Base-by-base conservation (phyloP, 2,888 invertebrate species). In the Ferrisia virgata region DNA sequence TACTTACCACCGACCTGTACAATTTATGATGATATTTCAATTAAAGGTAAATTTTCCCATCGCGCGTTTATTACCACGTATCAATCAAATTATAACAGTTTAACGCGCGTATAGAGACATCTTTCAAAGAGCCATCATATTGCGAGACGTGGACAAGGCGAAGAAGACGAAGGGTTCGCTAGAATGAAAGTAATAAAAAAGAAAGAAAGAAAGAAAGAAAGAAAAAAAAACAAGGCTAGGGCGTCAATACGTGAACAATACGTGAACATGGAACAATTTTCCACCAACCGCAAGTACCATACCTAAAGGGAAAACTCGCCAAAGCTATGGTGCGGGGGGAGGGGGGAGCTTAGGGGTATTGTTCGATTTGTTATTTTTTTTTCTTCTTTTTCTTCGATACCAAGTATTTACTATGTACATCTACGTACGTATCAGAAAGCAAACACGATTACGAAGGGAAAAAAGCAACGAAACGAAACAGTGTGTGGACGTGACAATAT, bases 401-500 rank as follows among this genome's bases (percentile, higher is more conserved):
- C 11, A 9, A 18, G 22, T 22, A 53, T 40, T 11, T 40, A 40
- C 9, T 40, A 40, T 13, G 11, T 11, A 40, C 13, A 40, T 40
- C 13, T 40, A 40, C 40, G 6, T 40, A 11, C 9, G 2, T 13
- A 11, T 2, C 13, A 13, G 40, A 40, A n/a, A n/a, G n/a, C n/a
- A n/a, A n/a, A n/a, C n/a, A n/a, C n/a, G n/a, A n/a, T n/a, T n/a
- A n/a, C 13, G 40, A 40, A 40, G 40, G 40, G 53, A 53, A 18
- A 18, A 53, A 11, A 15, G 25, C 4, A 18, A 28, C 9, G 28
- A 64, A 28, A 13, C 22, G 18, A 25, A 58, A 1, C 25, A 31
- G 25, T n/a, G n/a, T n/a, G 25, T 11, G 22, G 64, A 64, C 64
- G 64, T 64, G 64, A 81, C 79, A 53, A 81, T 58, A 81, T n/a